Evolutionary conservation across 1,140 invertebrate genomes (phyloP).

Genomic region (Eumeta japonica): DNA sequence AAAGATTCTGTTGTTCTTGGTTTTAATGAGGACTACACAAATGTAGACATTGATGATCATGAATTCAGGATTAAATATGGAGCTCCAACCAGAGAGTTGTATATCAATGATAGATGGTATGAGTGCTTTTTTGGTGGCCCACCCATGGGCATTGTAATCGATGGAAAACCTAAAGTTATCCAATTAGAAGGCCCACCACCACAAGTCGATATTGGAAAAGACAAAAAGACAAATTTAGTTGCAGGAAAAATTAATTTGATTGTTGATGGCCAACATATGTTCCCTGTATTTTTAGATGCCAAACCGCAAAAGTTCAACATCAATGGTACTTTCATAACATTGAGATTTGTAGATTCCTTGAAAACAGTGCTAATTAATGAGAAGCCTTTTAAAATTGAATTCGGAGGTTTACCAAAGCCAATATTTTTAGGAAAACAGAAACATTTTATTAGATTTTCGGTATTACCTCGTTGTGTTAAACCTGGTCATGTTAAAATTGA

Average conservation of each 20-base stretch:
- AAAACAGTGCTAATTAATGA: conserved; percentile 80
- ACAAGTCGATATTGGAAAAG: conserved; percentile 73
- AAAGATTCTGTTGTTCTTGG: conserved; percentile 65
- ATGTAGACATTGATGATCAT: conserved; percentile 70
- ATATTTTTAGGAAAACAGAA: conserved; percentile 77
- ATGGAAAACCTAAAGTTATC: conserved; percentile 72
- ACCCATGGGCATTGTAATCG: conserved; percentile 78
- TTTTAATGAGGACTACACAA: conserved; percentile 73
- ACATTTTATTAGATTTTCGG: conserved; percentile 76
- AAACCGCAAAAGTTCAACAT: conserved; percentile 80
- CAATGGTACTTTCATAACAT: conserved; percentile 70
- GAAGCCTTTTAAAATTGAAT: conserved; percentile 78
- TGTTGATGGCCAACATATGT: conserved; percentile 74
- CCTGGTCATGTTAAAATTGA: conserved; percentile 68
- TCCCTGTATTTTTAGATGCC: conserved; percentile 82
- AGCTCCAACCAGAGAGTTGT: conserved; percentile 87
- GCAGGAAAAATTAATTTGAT: conserved; percentile 81
- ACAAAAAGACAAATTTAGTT: conserved; percentile 72
- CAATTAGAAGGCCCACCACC: conserved; percentile 86
- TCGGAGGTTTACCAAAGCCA: conserved; percentile 89
- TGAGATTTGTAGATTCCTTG: conserved; percentile 78
- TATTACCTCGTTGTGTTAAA: conserved; percentile 72
- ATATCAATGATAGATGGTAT: conserved; percentile 82
- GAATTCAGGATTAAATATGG: conserved; percentile 82
- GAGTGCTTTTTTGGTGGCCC: conserved; percentile 91